A percentile compares a stretch with the other conserved stretches of the same genome.
phyloP scores from a whole-genome alignment of 1,140 invertebrate genomes.

The Calycopis cecrops region DNA sequence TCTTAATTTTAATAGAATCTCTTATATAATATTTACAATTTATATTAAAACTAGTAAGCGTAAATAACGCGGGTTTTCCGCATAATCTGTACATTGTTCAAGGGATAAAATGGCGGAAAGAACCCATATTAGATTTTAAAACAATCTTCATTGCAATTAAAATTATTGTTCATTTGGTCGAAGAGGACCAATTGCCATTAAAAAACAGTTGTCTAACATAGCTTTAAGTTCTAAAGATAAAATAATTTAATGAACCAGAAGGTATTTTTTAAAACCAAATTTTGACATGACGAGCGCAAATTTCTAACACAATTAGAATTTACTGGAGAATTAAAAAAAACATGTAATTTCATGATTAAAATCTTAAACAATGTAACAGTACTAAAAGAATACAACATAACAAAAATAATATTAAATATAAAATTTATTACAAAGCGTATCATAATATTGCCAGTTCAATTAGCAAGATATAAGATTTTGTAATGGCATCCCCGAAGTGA shows the following conservation, averaged over 20 bases:
- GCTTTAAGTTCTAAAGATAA: too few species aligned
- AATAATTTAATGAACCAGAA: too few species aligned
- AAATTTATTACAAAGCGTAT: conserved; percentile 22
- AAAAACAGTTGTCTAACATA: too few species aligned
- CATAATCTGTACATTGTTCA: conserved; percentile 6
- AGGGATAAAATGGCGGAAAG: conserved; percentile 14
- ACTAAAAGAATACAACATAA: conserved; percentile 11
- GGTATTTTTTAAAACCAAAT: too few species aligned
- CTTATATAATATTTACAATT: conserved; percentile 25
- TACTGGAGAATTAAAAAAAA: too few species aligned
- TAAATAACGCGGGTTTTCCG: conserved; percentile 23
- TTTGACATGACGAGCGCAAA: too few species aligned
- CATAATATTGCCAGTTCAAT: conserved; percentile 19
- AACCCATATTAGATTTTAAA: background rate
- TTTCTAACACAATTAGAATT: too few species aligned
- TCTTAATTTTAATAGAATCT: conserved; percentile 9
- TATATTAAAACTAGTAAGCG: conserved; percentile 34
- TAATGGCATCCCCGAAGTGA: conserved; percentile 2
- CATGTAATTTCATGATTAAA: conserved; percentile 4
- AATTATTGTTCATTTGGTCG: too few species aligned
- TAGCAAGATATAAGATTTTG: conserved; percentile 8
- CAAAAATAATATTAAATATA: conserved; percentile 19
- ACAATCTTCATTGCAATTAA: too few species aligned
- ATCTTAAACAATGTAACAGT: conserved; percentile 9
- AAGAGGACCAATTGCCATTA: too few species aligned